A percentile compares a stretch with the other conserved stretches of the same genome.
Evolutionary conservation across 2,113 vertebrate species (phyloP).

Genomic region (Cinclus cinclus): DNA sequence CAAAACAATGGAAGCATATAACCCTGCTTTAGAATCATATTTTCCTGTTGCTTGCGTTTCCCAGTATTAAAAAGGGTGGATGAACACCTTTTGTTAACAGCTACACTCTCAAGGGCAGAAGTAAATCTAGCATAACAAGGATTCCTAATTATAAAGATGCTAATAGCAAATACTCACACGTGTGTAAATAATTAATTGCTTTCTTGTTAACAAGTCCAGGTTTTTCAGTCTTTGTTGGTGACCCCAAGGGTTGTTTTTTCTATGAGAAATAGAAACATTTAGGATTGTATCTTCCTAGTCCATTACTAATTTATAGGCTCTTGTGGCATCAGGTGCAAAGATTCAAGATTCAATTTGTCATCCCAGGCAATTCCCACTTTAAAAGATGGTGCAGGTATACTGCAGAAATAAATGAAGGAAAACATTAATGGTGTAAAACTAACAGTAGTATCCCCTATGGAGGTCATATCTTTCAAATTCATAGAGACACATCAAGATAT

Average conservation of each 20-base stretch:
- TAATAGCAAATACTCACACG: conserved; percentile 21
- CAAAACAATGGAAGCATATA: not conserved
- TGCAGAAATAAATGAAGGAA: conserved; percentile 56
- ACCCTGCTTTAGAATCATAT: not conserved
- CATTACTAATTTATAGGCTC: conserved; percentile 75
- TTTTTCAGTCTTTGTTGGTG: conserved; percentile 49
- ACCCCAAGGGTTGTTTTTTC: conserved; percentile 45
- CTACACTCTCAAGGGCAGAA: not conserved
- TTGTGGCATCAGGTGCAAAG: conserved; percentile 68
- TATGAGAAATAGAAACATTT: conserved; percentile 56
- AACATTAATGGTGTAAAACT: conserved; percentile 44
- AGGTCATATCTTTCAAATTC: conserved; percentile 37
- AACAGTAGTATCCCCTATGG: conserved; percentile 39
- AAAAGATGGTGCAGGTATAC: conserved; percentile 57
- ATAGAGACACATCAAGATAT: conserved; percentile 17
- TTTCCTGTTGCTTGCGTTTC: not conserved
- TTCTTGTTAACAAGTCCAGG: conserved; percentile 56
- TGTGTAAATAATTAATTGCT: conserved; percentile 72
- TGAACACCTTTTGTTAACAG: not conserved
- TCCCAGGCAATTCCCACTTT: conserved; percentile 54
- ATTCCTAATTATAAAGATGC: conserved; percentile 26
- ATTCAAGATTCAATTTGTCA: conserved; percentile 68
- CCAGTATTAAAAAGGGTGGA: not conserved
- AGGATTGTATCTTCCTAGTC: conserved; percentile 55
- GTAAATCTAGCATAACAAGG: conserved; percentile 28